Conservation (phyloP, 2,113 vertebrate species). For the Sakesphorus luctuosus region DNA sequence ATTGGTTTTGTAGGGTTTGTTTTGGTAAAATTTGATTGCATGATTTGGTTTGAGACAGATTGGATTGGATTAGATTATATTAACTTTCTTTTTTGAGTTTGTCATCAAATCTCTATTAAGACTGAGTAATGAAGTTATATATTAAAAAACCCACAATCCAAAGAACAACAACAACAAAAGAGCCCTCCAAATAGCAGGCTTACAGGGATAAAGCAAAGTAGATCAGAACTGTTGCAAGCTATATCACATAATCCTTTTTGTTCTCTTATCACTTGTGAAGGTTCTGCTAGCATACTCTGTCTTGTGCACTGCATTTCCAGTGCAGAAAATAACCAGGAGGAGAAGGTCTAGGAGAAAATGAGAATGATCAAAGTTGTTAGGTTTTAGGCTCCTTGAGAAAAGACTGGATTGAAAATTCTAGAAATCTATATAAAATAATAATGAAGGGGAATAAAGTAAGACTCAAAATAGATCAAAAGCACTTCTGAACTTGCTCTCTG, state of each 20-base stretch:
- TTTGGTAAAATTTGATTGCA: not conserved
- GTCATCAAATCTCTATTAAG: not conserved
- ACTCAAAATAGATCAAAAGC: not conserved
- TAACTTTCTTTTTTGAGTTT: not conserved
- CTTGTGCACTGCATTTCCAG: not conserved
- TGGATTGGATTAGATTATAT: not conserved
- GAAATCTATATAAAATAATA: not conserved
- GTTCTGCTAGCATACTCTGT: not conserved
- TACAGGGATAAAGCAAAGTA: not conserved
- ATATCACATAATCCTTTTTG: not conserved
- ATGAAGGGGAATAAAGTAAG: not conserved
- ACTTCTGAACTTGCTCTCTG: not conserved
- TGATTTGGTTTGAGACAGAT: not conserved
- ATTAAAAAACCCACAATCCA: accelerated
- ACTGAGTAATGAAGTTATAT: not conserved
- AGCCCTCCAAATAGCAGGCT: not conserved
- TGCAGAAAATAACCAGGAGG: not conserved
- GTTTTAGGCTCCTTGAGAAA: not conserved
- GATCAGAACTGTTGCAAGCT: not conserved
- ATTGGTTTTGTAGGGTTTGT: not conserved
- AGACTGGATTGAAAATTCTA: not conserved
- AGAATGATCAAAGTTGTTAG: not conserved
- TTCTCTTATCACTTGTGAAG: not conserved
- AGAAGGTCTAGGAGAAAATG: not conserved
- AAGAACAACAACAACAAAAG: not conserved